These are phyloP conservation scores for Lasioglossum marginatum DNA, from an alignment of 2,888 invertebrate genomes.

Conservation along the genomic window DNA sequence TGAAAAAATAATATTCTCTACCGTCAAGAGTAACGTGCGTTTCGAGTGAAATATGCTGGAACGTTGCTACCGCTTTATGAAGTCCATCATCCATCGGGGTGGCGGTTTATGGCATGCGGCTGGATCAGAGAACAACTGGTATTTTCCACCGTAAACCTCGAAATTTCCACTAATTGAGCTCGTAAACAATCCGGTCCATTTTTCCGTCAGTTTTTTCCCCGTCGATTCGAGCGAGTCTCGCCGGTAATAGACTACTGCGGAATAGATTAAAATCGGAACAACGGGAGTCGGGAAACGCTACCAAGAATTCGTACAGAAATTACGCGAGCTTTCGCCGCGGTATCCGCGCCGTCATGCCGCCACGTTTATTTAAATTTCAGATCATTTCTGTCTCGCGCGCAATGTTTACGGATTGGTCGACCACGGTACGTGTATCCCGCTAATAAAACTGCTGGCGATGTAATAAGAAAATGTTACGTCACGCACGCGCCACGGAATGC, in stretches of 20 bases:
- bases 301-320: conserved; percentile 36
- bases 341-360: conserved; percentile 4
- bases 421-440: background rate
- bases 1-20: too few species aligned
- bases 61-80: conserved; percentile 18
- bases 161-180: conserved; percentile 50
- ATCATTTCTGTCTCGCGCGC: background rate
- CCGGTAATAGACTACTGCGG: conserved; percentile 27
- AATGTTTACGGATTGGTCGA: background rate
- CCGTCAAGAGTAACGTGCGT: background rate
- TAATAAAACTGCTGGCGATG: background rate
- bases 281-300: conserved; percentile 49
- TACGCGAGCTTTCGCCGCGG: conserved; percentile 4
- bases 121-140: conserved; percentile 62
- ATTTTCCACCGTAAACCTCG: conserved; percentile 53
- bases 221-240: conserved; percentile 2
- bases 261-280: conserved; percentile 45
- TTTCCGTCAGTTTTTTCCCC: background rate
- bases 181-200: conserved; percentile 41
- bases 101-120: conserved; percentile 47
- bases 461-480: background rate
- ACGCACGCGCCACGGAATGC: background rate
- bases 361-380: background rate
- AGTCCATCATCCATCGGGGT: background rate
- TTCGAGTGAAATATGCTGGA: background rate